phyloP scores from a whole-genome alignment of 2,888 invertebrate species.

The Homarus gammarus region DNA sequence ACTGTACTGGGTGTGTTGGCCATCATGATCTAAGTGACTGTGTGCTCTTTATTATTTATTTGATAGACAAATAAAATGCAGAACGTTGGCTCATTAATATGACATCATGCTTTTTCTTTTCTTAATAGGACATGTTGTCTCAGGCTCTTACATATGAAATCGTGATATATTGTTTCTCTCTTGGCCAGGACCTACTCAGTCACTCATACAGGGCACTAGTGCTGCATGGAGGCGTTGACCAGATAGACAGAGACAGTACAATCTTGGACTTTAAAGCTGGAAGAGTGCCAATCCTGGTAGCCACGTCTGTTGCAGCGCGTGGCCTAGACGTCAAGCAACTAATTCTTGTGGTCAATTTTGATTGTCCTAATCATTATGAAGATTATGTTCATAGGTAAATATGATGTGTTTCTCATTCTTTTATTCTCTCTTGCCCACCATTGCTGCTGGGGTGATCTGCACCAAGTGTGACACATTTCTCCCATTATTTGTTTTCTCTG shows the following conservation, averaged over 20 bases:
- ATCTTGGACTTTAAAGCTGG: constrained; percentile 98
- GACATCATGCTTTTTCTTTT: too few relatives aligned
- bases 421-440: too few relatives aligned
- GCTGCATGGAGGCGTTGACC: constrained; percentile 99
- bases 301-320: constrained; percentile 98
- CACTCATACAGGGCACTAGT: constrained; percentile 98
- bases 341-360: constrained; percentile 98
- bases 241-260: constrained; percentile 98
- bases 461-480: too few relatives aligned
- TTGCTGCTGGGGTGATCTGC: too few relatives aligned
- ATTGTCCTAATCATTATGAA: constrained; percentile 99
- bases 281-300: constrained; percentile 92
- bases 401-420: too few relatives aligned
- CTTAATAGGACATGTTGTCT: too few relatives aligned
- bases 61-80: too few relatives aligned
- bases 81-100: too few relatives aligned
- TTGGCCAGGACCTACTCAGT: constrained; percentile 92
- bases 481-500: too few relatives aligned
- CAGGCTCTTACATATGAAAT: constrained; percentile 35
- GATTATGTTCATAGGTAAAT: constrained; percentile 97
- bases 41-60: too few relatives aligned
- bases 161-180: constrained; percentile 81
- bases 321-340: constrained; percentile 99
- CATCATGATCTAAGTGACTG: too few relatives aligned
- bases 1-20: too few relatives aligned